Conservation (phyloP, 2,113 vertebrate genomes). For the Callospermophilus lateralis region DNA sequence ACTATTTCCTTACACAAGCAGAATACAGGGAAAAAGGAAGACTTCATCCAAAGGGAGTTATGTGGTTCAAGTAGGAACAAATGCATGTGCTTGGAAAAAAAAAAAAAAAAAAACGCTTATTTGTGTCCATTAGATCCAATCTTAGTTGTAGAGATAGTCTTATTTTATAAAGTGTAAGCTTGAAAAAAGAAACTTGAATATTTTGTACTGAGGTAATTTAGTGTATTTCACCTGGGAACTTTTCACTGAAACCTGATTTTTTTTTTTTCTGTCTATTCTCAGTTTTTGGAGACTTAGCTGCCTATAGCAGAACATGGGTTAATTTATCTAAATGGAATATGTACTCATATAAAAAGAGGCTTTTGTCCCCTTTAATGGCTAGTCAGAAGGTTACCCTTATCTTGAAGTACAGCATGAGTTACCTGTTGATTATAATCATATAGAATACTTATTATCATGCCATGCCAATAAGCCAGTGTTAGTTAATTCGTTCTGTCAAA, state of each 20-base stretch:
- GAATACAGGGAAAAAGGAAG: neutral
- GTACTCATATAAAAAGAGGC: constrained; percentile 48
- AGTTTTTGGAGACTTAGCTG: constrained; percentile 40
- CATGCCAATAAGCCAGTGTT: neutral
- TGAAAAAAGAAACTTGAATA: constrained; percentile 64
- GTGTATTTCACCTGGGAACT: constrained; percentile 36
- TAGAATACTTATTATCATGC: neutral
- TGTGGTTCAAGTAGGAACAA: neutral
- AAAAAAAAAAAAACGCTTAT: constrained; percentile 15
- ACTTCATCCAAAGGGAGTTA: neutral
- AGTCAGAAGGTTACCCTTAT: neutral
- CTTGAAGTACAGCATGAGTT: constrained; percentile 1
- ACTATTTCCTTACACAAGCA: neutral
- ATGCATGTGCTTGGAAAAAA: constrained; percentile 27
- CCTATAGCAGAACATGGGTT: constrained; percentile 37
- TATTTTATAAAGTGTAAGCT: constrained; percentile 68
- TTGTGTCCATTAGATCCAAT: constrained; percentile 24
- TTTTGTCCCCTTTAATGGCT: constrained; percentile 37
- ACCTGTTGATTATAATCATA: neutral
- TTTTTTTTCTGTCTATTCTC: neutral
- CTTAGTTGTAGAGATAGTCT: constrained; percentile 20
- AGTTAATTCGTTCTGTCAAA: neutral
- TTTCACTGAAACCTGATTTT: neutral
- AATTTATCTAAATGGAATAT: constrained; percentile 68
- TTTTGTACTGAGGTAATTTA: neutral